phyloP scores from a whole-genome alignment of 2,113 vertebrate species.

The Tachysurus fulvidraco region DNA sequence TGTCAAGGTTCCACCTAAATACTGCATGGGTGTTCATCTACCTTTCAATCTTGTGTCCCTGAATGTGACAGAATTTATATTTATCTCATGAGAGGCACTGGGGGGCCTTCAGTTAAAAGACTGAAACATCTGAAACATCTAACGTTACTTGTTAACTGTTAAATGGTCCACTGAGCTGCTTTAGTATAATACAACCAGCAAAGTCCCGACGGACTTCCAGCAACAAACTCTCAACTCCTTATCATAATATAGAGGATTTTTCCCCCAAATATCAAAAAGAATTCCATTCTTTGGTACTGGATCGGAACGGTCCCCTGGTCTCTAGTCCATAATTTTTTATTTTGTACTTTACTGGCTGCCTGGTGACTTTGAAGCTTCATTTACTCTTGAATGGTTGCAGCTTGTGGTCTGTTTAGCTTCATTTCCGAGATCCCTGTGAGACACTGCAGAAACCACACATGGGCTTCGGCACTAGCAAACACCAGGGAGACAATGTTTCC shows the following conservation, averaged over 20 bases:
- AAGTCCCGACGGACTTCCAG: neutral
- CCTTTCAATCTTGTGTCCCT: neutral
- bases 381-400: slow-evolving; percentile 32
- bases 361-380: slow-evolving; percentile 34
- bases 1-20: neutral
- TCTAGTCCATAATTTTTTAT: slow-evolving; percentile 8
- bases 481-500: slow-evolving; percentile 12
- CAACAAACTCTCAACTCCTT: slow-evolving; percentile 16
- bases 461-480: slow-evolving; percentile 23
- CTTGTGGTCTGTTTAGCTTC: slow-evolving; percentile 59
- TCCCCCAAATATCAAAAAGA: slow-evolving; percentile 16
- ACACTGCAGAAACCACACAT: slow-evolving; percentile 60
- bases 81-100: slow-evolving; percentile 5
- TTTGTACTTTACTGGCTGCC: slow-evolving; percentile 16
- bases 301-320: neutral
- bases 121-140: slow-evolving; percentile 10
- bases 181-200: slow-evolving; percentile 1
- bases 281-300: slow-evolving; percentile 8
- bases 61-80: slow-evolving; percentile 5
- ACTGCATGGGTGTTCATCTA: neutral
- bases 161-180: slow-evolving; percentile 28
- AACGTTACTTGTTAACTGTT: slow-evolving; percentile 31
- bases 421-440: slow-evolving; percentile 44
- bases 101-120: slow-evolving; percentile 19
- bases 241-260: slow-evolving; percentile 11